A percentile compares a stretch with the other conserved stretches of the same genome.
Evolutionary conservation across 2,888 invertebrate species (phyloP).

Genomic region (Onthophagus sagittarius): DNA sequence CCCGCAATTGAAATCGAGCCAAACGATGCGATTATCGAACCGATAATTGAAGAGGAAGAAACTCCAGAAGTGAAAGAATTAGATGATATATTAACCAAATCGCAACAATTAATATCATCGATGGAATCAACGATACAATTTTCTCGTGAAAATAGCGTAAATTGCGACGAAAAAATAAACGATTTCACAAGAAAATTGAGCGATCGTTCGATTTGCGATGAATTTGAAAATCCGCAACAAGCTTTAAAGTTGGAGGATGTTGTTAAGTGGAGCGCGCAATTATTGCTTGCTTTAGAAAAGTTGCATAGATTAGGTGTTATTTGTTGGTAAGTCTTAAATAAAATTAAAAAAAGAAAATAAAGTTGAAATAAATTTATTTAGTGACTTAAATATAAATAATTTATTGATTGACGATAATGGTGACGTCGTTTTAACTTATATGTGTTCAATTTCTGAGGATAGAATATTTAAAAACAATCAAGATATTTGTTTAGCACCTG

Average conservation of each 20-base stretch:
- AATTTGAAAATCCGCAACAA: constrained; percentile 31
- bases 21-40: not conserved
- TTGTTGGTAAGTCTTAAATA: constrained; percentile 52
- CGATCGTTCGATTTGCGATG: constrained; percentile 35
- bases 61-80: constrained; percentile 14
- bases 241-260: constrained; percentile 57
- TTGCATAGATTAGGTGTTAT: constrained; percentile 78
- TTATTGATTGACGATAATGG: constrained; percentile 73
- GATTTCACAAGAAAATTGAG: constrained; percentile 16
- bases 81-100: constrained; percentile 27
- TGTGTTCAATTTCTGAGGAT: constrained; percentile 47
- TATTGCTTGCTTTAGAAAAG: constrained; percentile 71
- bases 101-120: constrained; percentile 26
- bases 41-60: not conserved
- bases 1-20: not conserved
- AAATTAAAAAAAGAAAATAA: not conserved
- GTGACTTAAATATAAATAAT: constrained; percentile 77
- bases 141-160: constrained; percentile 17
- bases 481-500: constrained; percentile 59
- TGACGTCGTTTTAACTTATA: constrained; percentile 75
- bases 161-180: constrained; percentile 24
- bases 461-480: constrained; percentile 34
- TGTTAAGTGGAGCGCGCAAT: constrained; percentile 74
- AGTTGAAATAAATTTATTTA: constrained; percentile 37
- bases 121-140: constrained; percentile 22